Evolutionary conservation across 2,888 invertebrate genomes (phyloP), one percentile per base, ranked within the genome.

Genomic region (Trichopria drosophilae): DNA sequence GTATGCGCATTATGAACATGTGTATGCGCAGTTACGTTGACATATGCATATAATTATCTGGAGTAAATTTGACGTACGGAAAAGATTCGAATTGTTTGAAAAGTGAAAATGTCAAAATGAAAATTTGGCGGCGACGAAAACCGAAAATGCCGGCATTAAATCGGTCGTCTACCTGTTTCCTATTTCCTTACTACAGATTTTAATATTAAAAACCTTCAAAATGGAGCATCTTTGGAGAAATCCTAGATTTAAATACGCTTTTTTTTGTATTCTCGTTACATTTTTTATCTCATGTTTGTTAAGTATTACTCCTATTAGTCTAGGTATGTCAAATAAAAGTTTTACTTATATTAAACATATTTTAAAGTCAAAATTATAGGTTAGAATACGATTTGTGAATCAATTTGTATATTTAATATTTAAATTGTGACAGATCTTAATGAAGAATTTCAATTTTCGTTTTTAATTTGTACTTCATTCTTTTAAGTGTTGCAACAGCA

Each of bases 251-350:
- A 76, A 72, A 62, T 73, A 70, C 55, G 65, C 78, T 45, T 61
- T 76, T 34, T 55, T 71, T 42, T 77, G 78, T 57, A 74, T 78
- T 55, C 66, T 76, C 49, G 57, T 75, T 40, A 76, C 77, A 28
- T 77, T 79, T 51, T 50, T 76, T 10, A 60, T 76, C 39, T 71
- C 76, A 4, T 76, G 76, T 55, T 61, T 77, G 15, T 69, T 78
- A 47, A 75, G 76, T 29, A 66, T 78, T 41, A 61, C 75, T 34
- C 73, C 76, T 3, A 70, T 78, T 23, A 72, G 67, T 24, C 62
- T 73, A 53, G 77, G 78, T 78, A 67, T 71, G 68, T 58, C 44
- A 22, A 5, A 26, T 40, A 26, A 12, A 3, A 16, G 6, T 36
- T 7, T 49, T 35, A 40, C 12, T 12, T 10, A 24, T 29, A 42